Conservation (phyloP, 2,113 vertebrate genomes). For the Anoura caudifer region DNA sequence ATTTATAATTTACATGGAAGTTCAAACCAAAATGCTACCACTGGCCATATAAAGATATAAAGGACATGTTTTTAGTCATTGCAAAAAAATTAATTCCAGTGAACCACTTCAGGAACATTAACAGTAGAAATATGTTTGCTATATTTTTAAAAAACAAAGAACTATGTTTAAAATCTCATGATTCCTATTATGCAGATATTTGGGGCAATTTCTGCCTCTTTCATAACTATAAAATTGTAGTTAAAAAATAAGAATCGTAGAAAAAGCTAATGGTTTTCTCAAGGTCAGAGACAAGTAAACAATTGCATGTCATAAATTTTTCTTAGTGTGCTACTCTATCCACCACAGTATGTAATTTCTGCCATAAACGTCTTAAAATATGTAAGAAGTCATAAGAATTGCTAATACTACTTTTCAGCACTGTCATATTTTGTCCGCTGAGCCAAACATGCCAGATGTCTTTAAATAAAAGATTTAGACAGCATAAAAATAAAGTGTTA, state of each 20-base stretch:
- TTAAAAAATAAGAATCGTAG: slow-evolving; percentile 20
- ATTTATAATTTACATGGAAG: slow-evolving; percentile 9
- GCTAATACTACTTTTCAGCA: slow-evolving; percentile 79
- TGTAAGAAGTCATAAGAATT: slow-evolving; percentile 78
- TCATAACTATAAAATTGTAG: slow-evolving; percentile 20
- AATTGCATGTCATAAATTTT: slow-evolving; percentile 47
- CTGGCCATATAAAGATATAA: neutral
- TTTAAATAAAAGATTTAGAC: slow-evolving; percentile 80
- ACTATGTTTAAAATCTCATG: slow-evolving; percentile 8
- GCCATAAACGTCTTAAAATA: slow-evolving; percentile 76
- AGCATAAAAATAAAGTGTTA: slow-evolving; percentile 78
- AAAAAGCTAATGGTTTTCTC: slow-evolving; percentile 31
- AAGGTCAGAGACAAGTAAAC: slow-evolving; percentile 44
- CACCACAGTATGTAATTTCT: slow-evolving; percentile 68
- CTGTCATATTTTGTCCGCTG: slow-evolving; percentile 78
- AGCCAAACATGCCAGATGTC: slow-evolving; percentile 78
- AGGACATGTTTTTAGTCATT: neutral
- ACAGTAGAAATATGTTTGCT: neutral
- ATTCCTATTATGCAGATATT: slow-evolving; percentile 30
- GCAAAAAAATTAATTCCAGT: neutral
- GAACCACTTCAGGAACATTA: slow-evolving; percentile 19
- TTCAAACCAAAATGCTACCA: slow-evolving; percentile 31
- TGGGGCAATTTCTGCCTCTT: neutral
- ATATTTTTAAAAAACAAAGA: neutral
- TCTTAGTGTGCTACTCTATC: slow-evolving; percentile 61